Percentiles rank a stretch among this genome's conserved stretches.
phyloP scores from a whole-genome alignment of 2,797 vertebrate species.

The Mionectes olivaceus region DNA sequence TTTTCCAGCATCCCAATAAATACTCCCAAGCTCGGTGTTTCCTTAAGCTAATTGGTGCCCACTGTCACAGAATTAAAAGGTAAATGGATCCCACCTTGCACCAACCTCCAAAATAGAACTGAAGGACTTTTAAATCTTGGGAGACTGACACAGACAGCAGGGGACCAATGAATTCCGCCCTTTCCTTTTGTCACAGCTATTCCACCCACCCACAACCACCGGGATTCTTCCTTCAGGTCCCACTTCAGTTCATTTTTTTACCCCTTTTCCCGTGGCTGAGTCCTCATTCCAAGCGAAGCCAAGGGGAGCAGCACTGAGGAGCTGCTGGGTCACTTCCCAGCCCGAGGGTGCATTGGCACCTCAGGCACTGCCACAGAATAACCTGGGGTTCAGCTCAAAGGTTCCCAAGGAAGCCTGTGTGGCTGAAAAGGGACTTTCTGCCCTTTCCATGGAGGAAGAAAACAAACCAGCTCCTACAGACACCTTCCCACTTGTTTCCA shows the following conservation, averaged over 20 bases:
- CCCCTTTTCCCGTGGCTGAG: background rate
- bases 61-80: constrained; percentile 45
- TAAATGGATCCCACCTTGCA: background rate
- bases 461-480: background rate
- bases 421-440: background rate
- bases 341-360: background rate
- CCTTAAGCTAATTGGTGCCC: constrained; percentile 10
- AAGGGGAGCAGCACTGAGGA: background rate
- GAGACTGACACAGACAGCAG: background rate
- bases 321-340: background rate
- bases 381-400: background rate
- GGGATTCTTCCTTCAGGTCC: background rate
- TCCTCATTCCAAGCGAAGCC: background rate
- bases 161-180: background rate
- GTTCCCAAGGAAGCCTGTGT: background rate
- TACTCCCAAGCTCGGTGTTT: constrained; percentile 12
- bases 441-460: background rate
- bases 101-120: background rate
- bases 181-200: background rate
- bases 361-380: background rate
- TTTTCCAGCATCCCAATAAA: constrained; percentile 11
- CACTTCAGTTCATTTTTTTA: accelerated
- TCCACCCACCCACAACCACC: background rate
- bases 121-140: too few species aligned
- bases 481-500: background rate